Evolutionary conservation across 2,113 vertebrate species (phyloP).

Genomic region (Chrysochloris asiatica): DNA sequence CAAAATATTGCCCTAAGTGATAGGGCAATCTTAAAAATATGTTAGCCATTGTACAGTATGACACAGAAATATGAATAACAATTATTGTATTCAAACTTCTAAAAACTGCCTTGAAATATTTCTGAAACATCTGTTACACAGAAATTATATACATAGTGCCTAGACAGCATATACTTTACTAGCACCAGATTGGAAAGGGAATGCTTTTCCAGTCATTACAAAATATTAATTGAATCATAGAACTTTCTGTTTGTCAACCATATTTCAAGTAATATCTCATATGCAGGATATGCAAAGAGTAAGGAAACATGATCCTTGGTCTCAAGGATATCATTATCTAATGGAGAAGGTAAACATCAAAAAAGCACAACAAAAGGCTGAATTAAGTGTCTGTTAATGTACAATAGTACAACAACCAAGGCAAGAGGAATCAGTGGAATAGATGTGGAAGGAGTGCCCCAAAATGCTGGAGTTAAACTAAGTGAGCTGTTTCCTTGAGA

Average conservation of each 20-base stretch:
- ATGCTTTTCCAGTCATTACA: slow-evolving; percentile 65
- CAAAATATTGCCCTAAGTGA: slow-evolving; percentile 62
- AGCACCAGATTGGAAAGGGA: slow-evolving; percentile 64
- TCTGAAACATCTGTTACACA: slow-evolving; percentile 55
- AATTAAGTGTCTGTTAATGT: slow-evolving; percentile 57
- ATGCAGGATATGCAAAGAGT: slow-evolving; percentile 56
- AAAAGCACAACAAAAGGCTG: slow-evolving; percentile 71
- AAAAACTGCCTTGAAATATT: slow-evolving; percentile 59
- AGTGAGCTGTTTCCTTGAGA: slow-evolving; percentile 57
- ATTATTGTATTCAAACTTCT: slow-evolving; percentile 48
- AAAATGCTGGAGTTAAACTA: slow-evolving; percentile 58
- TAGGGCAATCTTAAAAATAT: slow-evolving; percentile 50
- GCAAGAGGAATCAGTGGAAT: slow-evolving; percentile 51
- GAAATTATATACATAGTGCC: slow-evolving; percentile 50
- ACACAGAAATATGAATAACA: slow-evolving; percentile 61
- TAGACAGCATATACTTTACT: slow-evolving; percentile 49
- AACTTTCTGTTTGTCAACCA: slow-evolving; percentile 58
- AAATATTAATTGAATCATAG: slow-evolving; percentile 67
- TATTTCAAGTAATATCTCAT: slow-evolving; percentile 71
- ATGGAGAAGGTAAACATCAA: slow-evolving; percentile 61
- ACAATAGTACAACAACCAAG: slow-evolving; percentile 59
- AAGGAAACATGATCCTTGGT: slow-evolving; percentile 52
- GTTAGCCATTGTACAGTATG: slow-evolving; percentile 36
- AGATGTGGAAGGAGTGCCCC: slow-evolving; percentile 39
- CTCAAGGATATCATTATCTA: slow-evolving; percentile 59